Conservation (phyloP, 2,888 invertebrate genomes). For the Enoplolaimus lenunculus region DNA sequence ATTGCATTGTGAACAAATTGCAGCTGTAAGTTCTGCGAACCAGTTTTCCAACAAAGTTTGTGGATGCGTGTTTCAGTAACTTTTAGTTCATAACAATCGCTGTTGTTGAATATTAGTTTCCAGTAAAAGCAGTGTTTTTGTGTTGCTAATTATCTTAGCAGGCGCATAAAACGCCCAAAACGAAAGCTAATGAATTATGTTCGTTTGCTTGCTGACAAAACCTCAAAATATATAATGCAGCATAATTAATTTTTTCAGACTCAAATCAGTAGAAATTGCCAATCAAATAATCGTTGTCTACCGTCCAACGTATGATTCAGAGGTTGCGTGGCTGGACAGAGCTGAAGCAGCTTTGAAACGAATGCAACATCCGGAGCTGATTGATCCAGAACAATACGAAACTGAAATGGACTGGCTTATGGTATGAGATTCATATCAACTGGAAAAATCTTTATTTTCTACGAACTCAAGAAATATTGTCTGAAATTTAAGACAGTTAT, state of each 20-base stretch:
- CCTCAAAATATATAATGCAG: no score
- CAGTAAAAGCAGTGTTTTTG: no score
- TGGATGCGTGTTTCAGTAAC: no score
- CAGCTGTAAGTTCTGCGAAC: no score
- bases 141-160: neutral
- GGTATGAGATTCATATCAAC: slow-evolving; percentile 6
- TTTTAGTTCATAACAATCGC: no score
- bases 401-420: slow-evolving; percentile 18
- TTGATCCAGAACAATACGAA: slow-evolving; percentile 19
- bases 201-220: no score
- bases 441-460: no score
- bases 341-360: slow-evolving; percentile 4
- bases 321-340: slow-evolving; percentile 18
- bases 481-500: no score
- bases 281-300: slow-evolving; percentile 15
- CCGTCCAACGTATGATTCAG: slow-evolving; percentile 19
- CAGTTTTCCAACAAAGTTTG: neutral
- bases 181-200: neutral
- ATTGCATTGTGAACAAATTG: no score
- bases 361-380: slow-evolving; percentile 8
- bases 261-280: slow-evolving; percentile 14
- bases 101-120: no score
- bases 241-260: slow-evolving; percentile 19
- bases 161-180: neutral
- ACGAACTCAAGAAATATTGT: no score